Evolutionary conservation across 1,140 invertebrate genomes (phyloP).

Genomic region (Triops longicaudatus): DNA sequence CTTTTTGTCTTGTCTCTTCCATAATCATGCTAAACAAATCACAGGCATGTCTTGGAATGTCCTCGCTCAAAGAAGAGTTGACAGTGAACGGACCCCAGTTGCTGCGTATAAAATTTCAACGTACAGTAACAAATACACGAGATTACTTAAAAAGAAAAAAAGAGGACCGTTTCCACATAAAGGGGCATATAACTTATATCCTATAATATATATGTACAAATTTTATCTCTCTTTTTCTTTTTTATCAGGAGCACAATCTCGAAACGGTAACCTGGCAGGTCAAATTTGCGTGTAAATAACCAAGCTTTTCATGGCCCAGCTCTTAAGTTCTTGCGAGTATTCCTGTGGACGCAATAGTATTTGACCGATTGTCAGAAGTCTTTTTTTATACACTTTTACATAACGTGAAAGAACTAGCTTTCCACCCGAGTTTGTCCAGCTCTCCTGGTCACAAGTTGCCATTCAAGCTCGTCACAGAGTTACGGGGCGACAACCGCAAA

Average conservation of each 20-base stretch:
- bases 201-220: slow-evolving; percentile 1
- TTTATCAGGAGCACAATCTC: not conserved
- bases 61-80: not conserved
- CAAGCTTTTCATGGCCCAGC: not conserved
- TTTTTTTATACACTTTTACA: not conserved
- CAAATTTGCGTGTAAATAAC: not conserved
- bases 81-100: not conserved
- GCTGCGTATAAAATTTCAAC: slow-evolving; percentile 1
- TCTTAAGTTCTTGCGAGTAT: not conserved
- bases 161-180: not conserved
- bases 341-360: not conserved
- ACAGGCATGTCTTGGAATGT: slow-evolving; percentile 14
- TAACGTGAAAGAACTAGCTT: not conserved
- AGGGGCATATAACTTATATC: not conserved
- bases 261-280: not conserved
- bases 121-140: not conserved
- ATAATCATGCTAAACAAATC: not conserved
- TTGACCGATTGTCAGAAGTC: slow-evolving; percentile 8
- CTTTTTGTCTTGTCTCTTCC: not conserved
- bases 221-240: slow-evolving; percentile 9
- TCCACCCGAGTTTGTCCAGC: not conserved
- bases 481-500: slow-evolving; percentile 23
- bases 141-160: not conserved
- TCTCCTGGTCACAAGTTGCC: not conserved
- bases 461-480: slow-evolving; percentile 12